phyloP scores from a whole-genome alignment of 2,113 vertebrate genomes.

The Oryzias javanicus region DNA sequence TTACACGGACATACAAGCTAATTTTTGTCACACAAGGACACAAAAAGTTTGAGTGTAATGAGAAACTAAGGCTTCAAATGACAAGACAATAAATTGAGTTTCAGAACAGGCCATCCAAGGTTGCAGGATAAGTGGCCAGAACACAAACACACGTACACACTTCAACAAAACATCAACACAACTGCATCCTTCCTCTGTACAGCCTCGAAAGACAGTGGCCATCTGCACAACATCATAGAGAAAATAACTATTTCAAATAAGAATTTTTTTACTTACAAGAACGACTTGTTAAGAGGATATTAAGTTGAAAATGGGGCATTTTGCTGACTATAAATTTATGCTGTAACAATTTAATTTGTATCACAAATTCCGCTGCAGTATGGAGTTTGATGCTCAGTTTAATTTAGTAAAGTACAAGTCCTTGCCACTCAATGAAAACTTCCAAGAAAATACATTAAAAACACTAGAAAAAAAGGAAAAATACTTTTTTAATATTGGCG shows the following conservation, averaged over 20 bases:
- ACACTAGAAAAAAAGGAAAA: too few relatives aligned
- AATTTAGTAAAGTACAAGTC: too few relatives aligned
- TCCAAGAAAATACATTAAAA: too few relatives aligned
- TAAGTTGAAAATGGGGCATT: too few relatives aligned
- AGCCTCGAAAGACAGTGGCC: not conserved
- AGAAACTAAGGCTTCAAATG: conserved; percentile 78
- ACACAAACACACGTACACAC: conserved; percentile 55
- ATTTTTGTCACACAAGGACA: conserved; percentile 81
- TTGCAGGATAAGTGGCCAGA: conserved; percentile 64
- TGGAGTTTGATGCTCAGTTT: too few relatives aligned
- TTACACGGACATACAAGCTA: conserved; percentile 86
- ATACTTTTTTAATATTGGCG: too few relatives aligned
- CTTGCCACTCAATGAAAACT: too few relatives aligned
- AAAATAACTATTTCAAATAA: not conserved
- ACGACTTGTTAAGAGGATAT: not conserved
- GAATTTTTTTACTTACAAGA: not conserved
- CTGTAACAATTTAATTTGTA: too few relatives aligned
- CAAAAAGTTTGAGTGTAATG: conserved; percentile 77
- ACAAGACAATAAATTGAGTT: conserved; percentile 72
- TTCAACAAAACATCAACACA: conserved; percentile 40
- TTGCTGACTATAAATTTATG: too few relatives aligned
- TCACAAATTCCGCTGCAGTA: too few relatives aligned
- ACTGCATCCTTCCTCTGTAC: not conserved
- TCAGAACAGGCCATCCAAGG: conserved; percentile 74
- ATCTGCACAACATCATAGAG: not conserved